Conservation (phyloP, 1,140 invertebrate species). For the Zaprionus gabonicus region DNA sequence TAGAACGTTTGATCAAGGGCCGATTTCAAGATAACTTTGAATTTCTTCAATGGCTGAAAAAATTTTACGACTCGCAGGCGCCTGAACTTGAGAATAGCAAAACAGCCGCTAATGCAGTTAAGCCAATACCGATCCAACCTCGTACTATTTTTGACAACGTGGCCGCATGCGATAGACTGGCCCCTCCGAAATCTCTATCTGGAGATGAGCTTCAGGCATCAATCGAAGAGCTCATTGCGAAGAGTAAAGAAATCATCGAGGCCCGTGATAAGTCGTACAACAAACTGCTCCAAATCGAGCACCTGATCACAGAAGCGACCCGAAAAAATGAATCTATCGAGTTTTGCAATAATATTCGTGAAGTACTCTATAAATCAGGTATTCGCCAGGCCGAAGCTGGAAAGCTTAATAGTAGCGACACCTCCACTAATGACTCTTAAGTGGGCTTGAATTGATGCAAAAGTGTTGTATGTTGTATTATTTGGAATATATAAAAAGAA, state of each 20-base stretch:
- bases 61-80: constrained; percentile 97
- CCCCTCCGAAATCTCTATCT: neutral
- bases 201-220: neutral
- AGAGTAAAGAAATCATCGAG: constrained; percentile 25
- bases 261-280: constrained; percentile 56
- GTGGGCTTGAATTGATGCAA: constrained; percentile 41
- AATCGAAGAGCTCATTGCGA: constrained; percentile 29
- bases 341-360: constrained; percentile 57
- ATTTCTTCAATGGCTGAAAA: constrained; percentile 99
- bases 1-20: constrained; percentile 95
- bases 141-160: constrained; percentile 1
- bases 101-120: constrained; percentile 42
- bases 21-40: constrained; percentile 99
- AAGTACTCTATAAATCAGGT: constrained; percentile 56
- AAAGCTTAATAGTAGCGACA: neutral
- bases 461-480: constrained; percentile 12
- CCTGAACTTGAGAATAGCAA: constrained; percentile 64
- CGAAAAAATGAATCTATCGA: constrained; percentile 37
- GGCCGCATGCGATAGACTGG: neutral
- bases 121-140: constrained; percentile 51
- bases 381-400: neutral
- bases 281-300: constrained; percentile 64
- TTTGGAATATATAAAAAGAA: constrained; percentile 11
- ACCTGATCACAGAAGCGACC: constrained; percentile 38
- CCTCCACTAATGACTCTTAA: constrained; percentile 23